A percentile compares a stretch with the other conserved stretches of the same genome.
Conservation (phyloP, 2,888 invertebrate species). For the Caenorhabditis sp. region DNA sequence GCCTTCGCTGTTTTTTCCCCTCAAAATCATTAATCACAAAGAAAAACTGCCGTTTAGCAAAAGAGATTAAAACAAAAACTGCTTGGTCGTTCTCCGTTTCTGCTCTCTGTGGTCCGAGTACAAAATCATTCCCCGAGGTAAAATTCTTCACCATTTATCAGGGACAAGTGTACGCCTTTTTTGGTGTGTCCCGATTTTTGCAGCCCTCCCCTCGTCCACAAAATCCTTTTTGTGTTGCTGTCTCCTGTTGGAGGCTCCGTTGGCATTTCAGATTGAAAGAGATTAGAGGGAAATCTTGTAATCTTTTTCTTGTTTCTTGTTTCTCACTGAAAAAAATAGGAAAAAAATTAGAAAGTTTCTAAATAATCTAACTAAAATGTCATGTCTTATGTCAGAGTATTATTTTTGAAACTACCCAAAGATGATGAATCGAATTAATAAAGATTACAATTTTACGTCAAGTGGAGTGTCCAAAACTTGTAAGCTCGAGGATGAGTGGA, state of each 20-base stretch:
- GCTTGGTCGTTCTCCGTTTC: slow-evolving; percentile 22
- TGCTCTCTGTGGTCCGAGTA: slow-evolving; percentile 57
- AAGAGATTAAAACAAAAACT: slow-evolving; percentile 38
- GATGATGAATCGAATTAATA: neutral
- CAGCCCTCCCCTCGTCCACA: slow-evolving; percentile 11
- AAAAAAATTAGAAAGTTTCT: neutral
- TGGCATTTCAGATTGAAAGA: slow-evolving; percentile 24
- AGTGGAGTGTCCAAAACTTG: neutral
- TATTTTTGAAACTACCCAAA: neutral
- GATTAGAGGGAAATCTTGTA: slow-evolving; percentile 3
- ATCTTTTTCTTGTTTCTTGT: slow-evolving; percentile 18
- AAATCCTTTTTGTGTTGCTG: slow-evolving; percentile 33
- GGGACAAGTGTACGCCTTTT: slow-evolving; percentile 37
- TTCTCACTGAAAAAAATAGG: neutral
- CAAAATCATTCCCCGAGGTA: slow-evolving; percentile 64
- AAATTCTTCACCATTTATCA: slow-evolving; percentile 65
- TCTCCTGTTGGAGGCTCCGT: neutral
- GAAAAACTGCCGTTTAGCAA: slow-evolving; percentile 35
- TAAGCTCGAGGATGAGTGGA: slow-evolving; percentile 13
- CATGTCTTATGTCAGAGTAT: neutral
- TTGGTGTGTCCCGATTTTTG: slow-evolving; percentile 16
- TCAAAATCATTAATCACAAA: slow-evolving; percentile 29
- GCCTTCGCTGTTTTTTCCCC: neutral
- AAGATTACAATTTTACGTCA: slow-evolving; percentile 4
- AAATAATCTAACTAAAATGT: neutral